Base-by-base conservation (phyloP, 2,888 invertebrate species). In the Hypercompe scribonia region DNA sequence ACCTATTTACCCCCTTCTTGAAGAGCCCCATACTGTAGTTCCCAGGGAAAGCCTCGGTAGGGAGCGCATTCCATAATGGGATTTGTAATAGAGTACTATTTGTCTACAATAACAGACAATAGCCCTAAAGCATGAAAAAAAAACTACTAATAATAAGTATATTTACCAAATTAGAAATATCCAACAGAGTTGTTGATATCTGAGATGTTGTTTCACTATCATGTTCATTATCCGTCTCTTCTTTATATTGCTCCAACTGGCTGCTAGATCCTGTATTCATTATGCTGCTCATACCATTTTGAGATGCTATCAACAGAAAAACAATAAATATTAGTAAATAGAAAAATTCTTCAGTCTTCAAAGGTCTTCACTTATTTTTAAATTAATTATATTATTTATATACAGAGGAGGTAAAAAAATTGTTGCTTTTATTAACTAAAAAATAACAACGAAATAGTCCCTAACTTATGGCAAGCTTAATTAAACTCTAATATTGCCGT, bases 141-240 rank as follows among this genome's bases (percentile, higher is more conserved):
- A 36, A 4, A 39, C 11, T 24, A 24, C 24, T 50, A 28, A 31
- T 31, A 61, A 61, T 18, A 61, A 46, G 68, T 65, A 36, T 61
- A 28, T 7, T 65, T 89, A 93, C 95, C 90, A 95, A 92, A 85
- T 93, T 94, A 64, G 93, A 92, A 84, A 94, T 93, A 75, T 95
- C 95, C 73, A 92, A 86, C 68, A 94, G 90, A 76, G 91, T 94
- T 78, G 92, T 90, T 78, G 93, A 91, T 77, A 92, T 90, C 78
- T 93, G 91, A 71, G 93, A 92, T 78, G 91, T 88, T 58, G 91
- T 89, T 89, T 94, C 93, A 90, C 88, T 91, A 72, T 92, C 92
- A 83, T 91, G 90, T 72, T 92, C 90, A 82, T 89, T 90, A 75
- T 92, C 92, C 50, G 87, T 88, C 80, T 89, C 87, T 77, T 88